Evolutionary conservation across 1,140 invertebrate species (phyloP).

Genomic region (Acromyrmex echinatior): DNA sequence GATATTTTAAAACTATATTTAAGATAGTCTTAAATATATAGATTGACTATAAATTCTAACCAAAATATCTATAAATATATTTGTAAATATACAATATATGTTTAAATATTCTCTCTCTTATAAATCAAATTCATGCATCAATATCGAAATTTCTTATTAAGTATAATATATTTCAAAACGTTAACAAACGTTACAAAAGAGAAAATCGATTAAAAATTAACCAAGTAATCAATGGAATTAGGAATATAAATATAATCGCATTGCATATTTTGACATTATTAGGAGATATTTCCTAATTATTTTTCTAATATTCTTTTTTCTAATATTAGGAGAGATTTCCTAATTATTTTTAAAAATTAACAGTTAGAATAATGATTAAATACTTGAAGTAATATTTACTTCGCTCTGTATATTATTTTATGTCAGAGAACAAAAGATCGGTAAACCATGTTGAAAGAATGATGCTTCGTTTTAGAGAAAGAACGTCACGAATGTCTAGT

Average conservation of each 20-base stretch:
- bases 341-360: background rate
- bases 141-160: background rate
- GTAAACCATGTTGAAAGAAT: constrained; percentile 26
- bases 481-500: background rate
- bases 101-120: no score
- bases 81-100: no score
- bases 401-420: background rate
- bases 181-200: background rate
- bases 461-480: constrained; percentile 12
- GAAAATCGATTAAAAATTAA: background rate
- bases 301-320: no score
- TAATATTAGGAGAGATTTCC: background rate
- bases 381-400: background rate
- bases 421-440: constrained; percentile 29
- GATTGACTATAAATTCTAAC: no score
- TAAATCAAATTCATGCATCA: background rate
- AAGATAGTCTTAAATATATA: no score
- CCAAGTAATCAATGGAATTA: background rate
- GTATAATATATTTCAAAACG: background rate
- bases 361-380: background rate
- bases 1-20: no score
- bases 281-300: background rate
- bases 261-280: background rate
- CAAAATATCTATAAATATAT: no score
- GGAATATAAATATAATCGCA: background rate